Evolutionary conservation across 1,140 invertebrate genomes (phyloP), one percentile per base, ranked within the genome.

Genomic region (Psix sp.): DNA sequence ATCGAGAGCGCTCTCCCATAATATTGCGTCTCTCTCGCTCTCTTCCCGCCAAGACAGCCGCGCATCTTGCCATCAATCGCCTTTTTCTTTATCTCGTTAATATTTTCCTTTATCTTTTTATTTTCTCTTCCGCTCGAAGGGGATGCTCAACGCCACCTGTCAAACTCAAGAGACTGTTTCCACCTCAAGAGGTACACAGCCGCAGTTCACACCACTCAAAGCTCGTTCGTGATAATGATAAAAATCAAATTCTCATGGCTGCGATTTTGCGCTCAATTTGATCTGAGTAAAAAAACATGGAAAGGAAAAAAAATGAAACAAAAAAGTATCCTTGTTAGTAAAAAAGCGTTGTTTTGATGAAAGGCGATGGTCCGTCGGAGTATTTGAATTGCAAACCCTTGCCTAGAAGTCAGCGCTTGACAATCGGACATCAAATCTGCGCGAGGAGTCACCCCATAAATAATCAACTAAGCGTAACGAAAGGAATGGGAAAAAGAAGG

Each of bases 11-110:
- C 29, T 14, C 38, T 39, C 24, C 35, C 14, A 16, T 54, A 49
- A 10, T 73, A 51, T 67, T 60, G 42, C 39, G 51, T 51, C 2
- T 66, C 36, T 4, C 46, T 39, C 29, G 16, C 5, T 6, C 14
- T 20, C 48, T 35, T 18, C n/a, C 35, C 54, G 36, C 56, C 51
- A 57, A 49, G 51, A 39, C 15, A 24, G 29, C 26, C 26, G 21
- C 26, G 39, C 54, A 60, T 60, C 66, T 70, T 70, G 56, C 42
- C 36, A 70, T 70, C 56, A 54, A 62, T 70, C 52, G 56, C 11
- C 42, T 33, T 60, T 54, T 62, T 54, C 16, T 36, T 51, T 60
- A 57, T 56, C 51, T 16, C 21, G 26, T 48, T 29, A 29, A 54
- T 46, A 59, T 40, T 38, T 45, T 33, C 14, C 45, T 59, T 68